Evolutionary conservation across 92 coral and sea anemone genomes (phyloP), one percentile per base, ranked within the genome.

Genomic region (Plumapathes pennacea): DNA sequence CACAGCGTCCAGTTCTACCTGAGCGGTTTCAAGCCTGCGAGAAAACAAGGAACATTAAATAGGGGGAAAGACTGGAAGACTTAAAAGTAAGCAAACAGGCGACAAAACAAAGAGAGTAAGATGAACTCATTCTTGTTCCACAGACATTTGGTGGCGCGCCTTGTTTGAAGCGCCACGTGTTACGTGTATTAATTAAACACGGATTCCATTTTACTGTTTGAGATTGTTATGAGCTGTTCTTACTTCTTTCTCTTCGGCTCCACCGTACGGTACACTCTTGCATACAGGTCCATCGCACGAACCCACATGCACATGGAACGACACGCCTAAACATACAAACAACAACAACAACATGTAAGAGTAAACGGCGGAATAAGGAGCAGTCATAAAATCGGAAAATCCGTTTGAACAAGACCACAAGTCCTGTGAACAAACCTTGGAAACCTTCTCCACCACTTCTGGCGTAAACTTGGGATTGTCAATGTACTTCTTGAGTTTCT

Each of bases 221-320:
- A n/a, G 14, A 10, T 25, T 24, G n/a, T n/a, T n/a, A n/a, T n/a
- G n/a, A n/a, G n/a, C n/a, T n/a, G n/a, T n/a, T 31, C 65, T 19
- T 63, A 91, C 97, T 70, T 85, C 62, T 79, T 75, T 39, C 86
- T 67, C 64, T 91, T 91, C 3, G 97, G 97, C 44, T 91, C 97
- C 19, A 91, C 97, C 10, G 97, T 91, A 24, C 95, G 81, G 63
- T 29, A 91, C 28, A 91, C 97, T 61, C 95, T 76, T 9, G 97
- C 97, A 31, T 88, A 91, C 38, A 91, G 76, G 48, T 91, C 97
- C 90, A 89, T 88, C 4, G 97, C 97, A 12, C 97, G 84, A 0
- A 91, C 97, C 97, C 97, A 91, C 97, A 91, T 91, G 15, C 87
- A 96, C 97, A 91, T 88, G 37, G 97, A 91, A 23, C 85, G 83